Conservation (phyloP, 1,140 invertebrate species). For the Pseudomyrmex sp. region DNA sequence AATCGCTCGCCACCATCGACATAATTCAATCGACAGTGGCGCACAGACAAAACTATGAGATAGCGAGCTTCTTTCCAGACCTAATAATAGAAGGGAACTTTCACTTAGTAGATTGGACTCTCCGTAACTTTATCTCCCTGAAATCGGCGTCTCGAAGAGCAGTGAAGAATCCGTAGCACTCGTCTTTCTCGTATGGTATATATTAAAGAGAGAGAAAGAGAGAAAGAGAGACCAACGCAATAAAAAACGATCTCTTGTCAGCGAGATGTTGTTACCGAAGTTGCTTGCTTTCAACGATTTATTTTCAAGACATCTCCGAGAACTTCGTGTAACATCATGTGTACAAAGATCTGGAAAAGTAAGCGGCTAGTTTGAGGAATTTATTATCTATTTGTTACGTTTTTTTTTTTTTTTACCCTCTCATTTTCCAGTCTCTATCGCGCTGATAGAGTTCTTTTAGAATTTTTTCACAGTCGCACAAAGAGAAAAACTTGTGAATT, state of each 20-base stretch:
- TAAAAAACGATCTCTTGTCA: slow-evolving; percentile 6
- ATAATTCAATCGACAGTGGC: slow-evolving; percentile 67
- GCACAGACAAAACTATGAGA: slow-evolving; percentile 59
- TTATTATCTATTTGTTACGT: neutral
- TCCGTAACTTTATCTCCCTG: slow-evolving; percentile 48
- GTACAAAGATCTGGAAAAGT: neutral
- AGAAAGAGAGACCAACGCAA: neutral
- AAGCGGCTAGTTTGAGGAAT: neutral
- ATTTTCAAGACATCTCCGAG: neutral
- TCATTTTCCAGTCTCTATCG: too few species aligned
- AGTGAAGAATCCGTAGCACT: slow-evolving; percentile 29
- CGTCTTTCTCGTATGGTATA: neutral
- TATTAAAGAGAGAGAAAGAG: neutral
- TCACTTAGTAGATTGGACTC: slow-evolving; percentile 77
- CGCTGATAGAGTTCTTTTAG: neutral
- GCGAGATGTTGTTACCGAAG: slow-evolving; percentile 3
- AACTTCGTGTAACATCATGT: neutral
- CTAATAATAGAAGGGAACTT: slow-evolving; percentile 67
- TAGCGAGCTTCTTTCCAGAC: slow-evolving; percentile 49
- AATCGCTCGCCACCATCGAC: slow-evolving; percentile 61
- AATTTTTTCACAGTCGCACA: neutral
- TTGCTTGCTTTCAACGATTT: neutral
- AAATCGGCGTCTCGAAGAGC: slow-evolving; percentile 48
- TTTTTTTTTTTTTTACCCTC: neutral
- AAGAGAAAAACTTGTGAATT: neutral